Evolutionary conservation across 2,113 vertebrate genomes (phyloP).

Genomic region (Artemisiospiza belli): DNA sequence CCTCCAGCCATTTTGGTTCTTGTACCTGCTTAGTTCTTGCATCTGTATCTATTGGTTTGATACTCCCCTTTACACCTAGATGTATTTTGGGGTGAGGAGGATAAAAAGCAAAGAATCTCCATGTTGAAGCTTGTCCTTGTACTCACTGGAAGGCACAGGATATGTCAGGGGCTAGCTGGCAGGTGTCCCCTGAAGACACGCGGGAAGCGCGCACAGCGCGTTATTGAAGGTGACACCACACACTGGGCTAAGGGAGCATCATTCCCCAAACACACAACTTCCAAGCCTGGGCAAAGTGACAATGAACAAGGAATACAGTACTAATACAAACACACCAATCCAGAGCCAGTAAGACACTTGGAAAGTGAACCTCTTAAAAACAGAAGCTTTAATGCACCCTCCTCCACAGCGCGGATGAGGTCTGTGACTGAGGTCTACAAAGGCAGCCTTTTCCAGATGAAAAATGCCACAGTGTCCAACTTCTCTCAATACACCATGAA

Average conservation of each 20-base stretch:
- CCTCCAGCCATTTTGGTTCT: background rate
- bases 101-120: background rate
- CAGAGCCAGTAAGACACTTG: background rate
- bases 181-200: background rate
- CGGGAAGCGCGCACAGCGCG: background rate
- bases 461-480: background rate
- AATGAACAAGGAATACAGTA: background rate
- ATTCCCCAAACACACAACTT: background rate
- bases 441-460: background rate
- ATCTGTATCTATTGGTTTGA: background rate
- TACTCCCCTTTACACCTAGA: background rate
- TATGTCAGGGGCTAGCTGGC: accelerated
- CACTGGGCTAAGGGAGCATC: background rate
- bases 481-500: background rate
- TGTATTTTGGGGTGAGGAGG: background rate
- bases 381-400: background rate
- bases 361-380: background rate
- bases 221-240: background rate
- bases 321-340: background rate
- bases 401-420: accelerated
- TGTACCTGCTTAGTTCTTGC: background rate
- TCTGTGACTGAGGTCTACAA: background rate
- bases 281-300: background rate
- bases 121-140: background rate
- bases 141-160: background rate